Conservation (phyloP, 2,888 invertebrate species). For the Hypomecis atomaria region DNA sequence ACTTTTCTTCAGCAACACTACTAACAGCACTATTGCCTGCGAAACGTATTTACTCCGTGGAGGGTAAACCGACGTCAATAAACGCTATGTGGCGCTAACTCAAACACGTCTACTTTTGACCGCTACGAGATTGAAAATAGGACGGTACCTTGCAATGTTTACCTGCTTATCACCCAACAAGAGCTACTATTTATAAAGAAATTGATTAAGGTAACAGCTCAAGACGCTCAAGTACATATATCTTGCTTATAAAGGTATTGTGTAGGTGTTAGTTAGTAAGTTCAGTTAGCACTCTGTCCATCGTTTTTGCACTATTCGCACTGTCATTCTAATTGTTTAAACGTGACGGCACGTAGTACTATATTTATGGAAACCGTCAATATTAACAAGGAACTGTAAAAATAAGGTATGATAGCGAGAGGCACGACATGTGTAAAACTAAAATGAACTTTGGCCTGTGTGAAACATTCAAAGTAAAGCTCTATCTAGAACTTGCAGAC, state of each 20-base stretch:
- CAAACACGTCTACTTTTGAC: conserved; percentile 35
- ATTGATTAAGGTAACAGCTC: conserved; percentile 33
- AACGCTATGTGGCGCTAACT: conserved; percentile 21
- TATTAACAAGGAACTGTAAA: conserved; percentile 27
- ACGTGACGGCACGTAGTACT: conserved; percentile 44
- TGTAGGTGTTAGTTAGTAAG: conserved; percentile 36
- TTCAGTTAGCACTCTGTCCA: conserved; percentile 47
- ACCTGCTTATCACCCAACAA: conserved; percentile 37
- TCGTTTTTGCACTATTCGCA: conserved; percentile 42
- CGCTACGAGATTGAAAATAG: conserved; percentile 36
- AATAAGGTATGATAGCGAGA: conserved; percentile 1
- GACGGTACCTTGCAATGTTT: conserved; percentile 26
- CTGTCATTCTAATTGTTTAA: conserved; percentile 47
- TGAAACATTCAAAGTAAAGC: too few species aligned
- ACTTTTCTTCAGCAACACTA: conserved; percentile 19
- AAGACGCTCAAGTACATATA: conserved; percentile 34
- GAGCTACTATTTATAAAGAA: conserved; percentile 37
- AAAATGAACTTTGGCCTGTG: not conserved
- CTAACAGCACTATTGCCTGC: conserved; percentile 23
- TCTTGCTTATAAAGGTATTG: conserved; percentile 38
- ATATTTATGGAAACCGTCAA: conserved; percentile 24
- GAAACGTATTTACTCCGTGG: conserved; percentile 22
- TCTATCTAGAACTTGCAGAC: too few species aligned
- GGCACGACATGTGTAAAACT: conserved; percentile 5
- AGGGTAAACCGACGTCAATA: conserved; percentile 30